phyloP scores from a whole-genome alignment of 2,797 vertebrate genomes.

The Syngnathus rostellatus region DNA sequence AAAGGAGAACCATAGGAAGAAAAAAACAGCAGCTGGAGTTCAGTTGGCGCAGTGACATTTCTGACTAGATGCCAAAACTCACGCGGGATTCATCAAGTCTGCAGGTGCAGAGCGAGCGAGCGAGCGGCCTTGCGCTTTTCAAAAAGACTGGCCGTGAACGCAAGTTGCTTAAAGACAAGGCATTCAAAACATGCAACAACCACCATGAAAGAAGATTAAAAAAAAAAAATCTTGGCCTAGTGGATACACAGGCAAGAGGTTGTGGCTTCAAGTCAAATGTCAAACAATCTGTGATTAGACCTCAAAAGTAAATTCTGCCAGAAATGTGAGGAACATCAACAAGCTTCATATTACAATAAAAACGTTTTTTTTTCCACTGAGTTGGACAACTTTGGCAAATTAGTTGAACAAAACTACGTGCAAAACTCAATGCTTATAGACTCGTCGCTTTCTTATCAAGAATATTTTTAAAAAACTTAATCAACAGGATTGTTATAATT shows the following conservation, averaged over 20 bases:
- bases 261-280: not conserved
- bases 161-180: not conserved
- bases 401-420: too few relatives aligned
- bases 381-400: too few relatives aligned
- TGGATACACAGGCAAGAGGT: not conserved
- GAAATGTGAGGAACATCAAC: too few relatives aligned
- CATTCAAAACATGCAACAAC: not conserved
- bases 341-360: too few relatives aligned
- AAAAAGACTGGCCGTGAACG: conserved; percentile 14
- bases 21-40: not conserved
- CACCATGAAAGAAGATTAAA: not conserved
- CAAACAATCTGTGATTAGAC: too few relatives aligned
- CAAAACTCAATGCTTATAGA: too few relatives aligned
- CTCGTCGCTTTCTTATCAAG: too few relatives aligned
- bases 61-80: conserved; percentile 48
- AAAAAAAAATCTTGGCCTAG: too few relatives aligned
- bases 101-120: conserved; percentile 17
- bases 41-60: conserved; percentile 8
- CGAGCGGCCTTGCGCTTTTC: conserved; percentile 27
- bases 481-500: too few relatives aligned
- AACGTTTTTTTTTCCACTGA: too few relatives aligned
- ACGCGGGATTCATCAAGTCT: conserved; percentile 45
- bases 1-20: conserved; percentile 23
- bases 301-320: too few relatives aligned
- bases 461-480: too few relatives aligned